phyloP scores from a whole-genome alignment of 2,888 invertebrate genomes.

The Tetragnatha montana region DNA sequence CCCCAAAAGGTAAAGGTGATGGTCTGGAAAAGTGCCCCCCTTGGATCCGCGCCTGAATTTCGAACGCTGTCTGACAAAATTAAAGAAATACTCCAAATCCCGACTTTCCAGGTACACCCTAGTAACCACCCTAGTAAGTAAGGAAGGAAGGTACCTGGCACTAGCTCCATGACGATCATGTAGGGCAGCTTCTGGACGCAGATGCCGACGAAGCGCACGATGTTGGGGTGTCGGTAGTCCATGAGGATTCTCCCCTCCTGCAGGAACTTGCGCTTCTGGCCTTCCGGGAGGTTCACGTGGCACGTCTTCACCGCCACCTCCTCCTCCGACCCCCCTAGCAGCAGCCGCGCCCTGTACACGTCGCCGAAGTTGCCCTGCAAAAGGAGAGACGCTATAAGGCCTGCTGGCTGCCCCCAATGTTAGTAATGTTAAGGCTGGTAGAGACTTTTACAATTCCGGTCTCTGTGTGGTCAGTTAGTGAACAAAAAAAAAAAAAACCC shows the following conservation, averaged over 20 bases:
- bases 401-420: background rate
- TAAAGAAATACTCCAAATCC: no score
- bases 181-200: slow-evolving; percentile 98
- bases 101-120: no score
- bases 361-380: slow-evolving; percentile 96
- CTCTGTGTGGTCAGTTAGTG: background rate
- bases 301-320: slow-evolving; percentile 98
- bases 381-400: background rate
- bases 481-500: no score
- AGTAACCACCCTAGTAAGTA: no score
- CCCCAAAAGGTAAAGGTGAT: no score
- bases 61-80: no score
- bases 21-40: no score
- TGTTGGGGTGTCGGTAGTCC: slow-evolving; percentile 97
- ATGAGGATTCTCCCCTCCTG: slow-evolving; percentile 96
- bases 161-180: slow-evolving; percentile 99
- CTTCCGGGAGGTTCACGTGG: slow-evolving; percentile 93
- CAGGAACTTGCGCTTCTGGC: slow-evolving; percentile 92
- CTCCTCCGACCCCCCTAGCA: slow-evolving; percentile 82
- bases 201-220: slow-evolving; percentile 96
- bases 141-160: no score
- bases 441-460: no score
- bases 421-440: no score
- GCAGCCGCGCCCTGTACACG: slow-evolving; percentile 92
- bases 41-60: no score